phyloP scores from a whole-genome alignment of 2,113 vertebrate species.

The Mystacornis crossleyi region DNA sequence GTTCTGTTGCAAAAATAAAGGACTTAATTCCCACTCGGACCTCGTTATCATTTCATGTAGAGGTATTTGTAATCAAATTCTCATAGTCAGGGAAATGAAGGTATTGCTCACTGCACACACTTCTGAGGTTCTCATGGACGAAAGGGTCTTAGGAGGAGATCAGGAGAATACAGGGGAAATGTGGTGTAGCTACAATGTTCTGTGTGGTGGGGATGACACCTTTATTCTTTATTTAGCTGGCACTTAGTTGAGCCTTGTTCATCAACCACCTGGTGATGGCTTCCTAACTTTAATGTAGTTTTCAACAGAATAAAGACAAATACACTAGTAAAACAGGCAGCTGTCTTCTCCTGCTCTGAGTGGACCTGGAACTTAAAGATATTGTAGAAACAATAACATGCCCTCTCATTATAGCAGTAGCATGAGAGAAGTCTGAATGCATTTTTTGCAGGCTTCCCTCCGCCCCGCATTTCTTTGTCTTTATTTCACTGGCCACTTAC shows the following conservation, averaged over 20 bases:
- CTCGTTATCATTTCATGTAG: neutral
- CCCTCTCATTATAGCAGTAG: neutral
- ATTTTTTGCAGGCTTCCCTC: neutral
- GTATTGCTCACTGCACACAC: rapidly evolving
- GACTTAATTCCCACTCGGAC: neutral
- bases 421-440: neutral
- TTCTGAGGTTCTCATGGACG: neutral
- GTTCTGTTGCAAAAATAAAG: neutral
- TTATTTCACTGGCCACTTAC: slow-evolving; percentile 34
- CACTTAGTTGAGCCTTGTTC: rapidly evolving
- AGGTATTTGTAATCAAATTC: neutral
- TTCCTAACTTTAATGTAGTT: neutral
- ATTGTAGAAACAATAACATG: neutral
- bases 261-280: rapidly evolving
- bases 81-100: neutral
- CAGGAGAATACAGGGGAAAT: neutral
- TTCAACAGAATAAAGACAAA: neutral
- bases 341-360: neutral
- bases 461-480: neutral
- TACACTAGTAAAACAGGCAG: neutral
- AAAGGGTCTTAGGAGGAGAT: neutral
- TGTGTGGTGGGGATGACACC: rapidly evolving
- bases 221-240: neutral
- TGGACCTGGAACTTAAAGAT: neutral
- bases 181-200: neutral